Conservation (phyloP, 1,140 invertebrate genomes). For the Meteorus sp. region DNA sequence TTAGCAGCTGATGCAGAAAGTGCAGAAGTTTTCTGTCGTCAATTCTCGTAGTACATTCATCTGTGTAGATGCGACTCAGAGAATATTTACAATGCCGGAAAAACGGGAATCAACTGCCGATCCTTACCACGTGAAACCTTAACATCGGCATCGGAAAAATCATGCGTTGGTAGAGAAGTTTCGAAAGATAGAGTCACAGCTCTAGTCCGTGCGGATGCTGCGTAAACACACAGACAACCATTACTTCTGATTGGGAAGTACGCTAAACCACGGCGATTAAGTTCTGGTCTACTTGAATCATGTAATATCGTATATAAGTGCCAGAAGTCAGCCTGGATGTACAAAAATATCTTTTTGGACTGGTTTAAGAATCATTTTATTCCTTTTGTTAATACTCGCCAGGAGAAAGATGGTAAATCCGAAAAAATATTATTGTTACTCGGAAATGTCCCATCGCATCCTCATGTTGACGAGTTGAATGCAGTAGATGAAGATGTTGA, state of each 20-base stretch:
- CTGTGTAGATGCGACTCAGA: slow-evolving; percentile 9
- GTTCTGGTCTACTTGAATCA: slow-evolving; percentile 19
- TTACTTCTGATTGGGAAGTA: slow-evolving; percentile 38
- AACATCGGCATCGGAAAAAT: slow-evolving; percentile 21
- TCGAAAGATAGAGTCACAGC: slow-evolving; percentile 44
- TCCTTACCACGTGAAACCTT: slow-evolving; percentile 30
- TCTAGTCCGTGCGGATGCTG: slow-evolving; percentile 37
- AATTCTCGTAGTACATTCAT: too few species aligned
- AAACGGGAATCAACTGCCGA: slow-evolving; percentile 34
- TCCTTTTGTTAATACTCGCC: too few species aligned
- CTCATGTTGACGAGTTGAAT: slow-evolving; percentile 38
- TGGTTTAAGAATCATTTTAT: too few species aligned
- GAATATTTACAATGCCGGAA: slow-evolving; percentile 39
- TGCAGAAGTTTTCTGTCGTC: too few species aligned
- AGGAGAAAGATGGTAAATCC: too few species aligned
- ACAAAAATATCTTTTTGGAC: slow-evolving; percentile 26
- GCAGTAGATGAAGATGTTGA: slow-evolving; percentile 44
- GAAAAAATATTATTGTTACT: slow-evolving; percentile 52
- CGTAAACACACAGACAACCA: slow-evolving; percentile 31
- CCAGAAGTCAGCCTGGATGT: slow-evolving; percentile 36
- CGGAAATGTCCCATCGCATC: slow-evolving; percentile 56
- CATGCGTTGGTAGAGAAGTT: slow-evolving; percentile 30
- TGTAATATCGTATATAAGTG: slow-evolving; percentile 27
- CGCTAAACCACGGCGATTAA: slow-evolving; percentile 35
- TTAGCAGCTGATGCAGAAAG: too few species aligned